Base-by-base conservation (phyloP, 2,113 vertebrate species). In the Larimichthys crocea region DNA sequence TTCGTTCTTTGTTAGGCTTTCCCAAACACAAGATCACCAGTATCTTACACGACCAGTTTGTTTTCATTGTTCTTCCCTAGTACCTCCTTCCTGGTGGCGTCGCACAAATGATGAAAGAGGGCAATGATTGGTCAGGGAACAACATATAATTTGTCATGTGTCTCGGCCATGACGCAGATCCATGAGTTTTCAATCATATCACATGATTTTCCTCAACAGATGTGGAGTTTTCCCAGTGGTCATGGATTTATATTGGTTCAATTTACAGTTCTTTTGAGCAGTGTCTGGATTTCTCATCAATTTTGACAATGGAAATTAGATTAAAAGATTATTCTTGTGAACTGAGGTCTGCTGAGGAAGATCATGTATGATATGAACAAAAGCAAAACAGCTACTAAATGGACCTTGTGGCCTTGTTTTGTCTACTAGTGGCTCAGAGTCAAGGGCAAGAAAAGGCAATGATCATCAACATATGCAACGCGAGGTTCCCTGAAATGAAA, bases 401-500 rank as follows among this genome's bases (percentile, higher is more conserved):
- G 2, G 26, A 65, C 50, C 0, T n/a, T n/a, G 35, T 0, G 2
- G 35, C 14, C 29, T 35, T 48, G 19, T 48, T n/a, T 35, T 9
- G 8, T 57, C 14, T 40, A 40, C 7, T 9, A 40, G 35, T 8
- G 35, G 7, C 7, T 44, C 52, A 7, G 6, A 4, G 16, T 55
- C 40, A 56, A 65, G 24, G 31, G 42, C 49, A 53, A 74, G n/a
- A 74, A 56, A 26, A 4, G 3, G 5, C 5, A 57, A 5, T 7
- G n/a, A 50, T 55, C 22, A 19, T 10, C 15, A 6, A 10, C 46
- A 77, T 20, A 31, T 29, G 17, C 53, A 63, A 16, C n/a, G 8
- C 15, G 22, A 74, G 60, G 74, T 57, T 79, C 31, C 35, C 68
- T 71, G 53, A 63, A 80, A 59, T 44, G 0, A 50, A 83, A 83